Base-by-base conservation (phyloP, 2,797 vertebrate genomes). In the Bryconaethiops microstoma region DNA sequence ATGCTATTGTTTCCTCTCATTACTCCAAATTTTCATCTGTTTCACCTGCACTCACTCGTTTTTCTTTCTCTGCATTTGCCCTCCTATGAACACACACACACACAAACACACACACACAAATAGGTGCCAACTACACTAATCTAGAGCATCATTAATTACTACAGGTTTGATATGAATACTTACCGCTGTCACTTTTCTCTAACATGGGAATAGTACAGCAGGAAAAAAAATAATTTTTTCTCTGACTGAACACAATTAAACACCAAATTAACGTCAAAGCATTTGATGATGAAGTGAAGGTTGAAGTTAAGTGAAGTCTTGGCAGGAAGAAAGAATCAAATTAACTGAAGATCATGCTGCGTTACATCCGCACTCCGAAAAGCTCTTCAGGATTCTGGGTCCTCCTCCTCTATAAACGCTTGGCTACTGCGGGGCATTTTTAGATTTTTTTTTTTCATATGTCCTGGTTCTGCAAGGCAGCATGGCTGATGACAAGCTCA, bases 401-500 rank as follows among this genome's bases (percentile, higher is more conserved):
- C 29, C 62, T 35, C 13, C 62, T 64, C 39, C 39, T 12, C 65
- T 45, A 7, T 45, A 40, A 68, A 68, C 7, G 19, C 65, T 39
- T 45, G 35, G 19, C 2, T 45, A 4, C 39, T 68, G 65, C 40
- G 7, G 62, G 62, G 62, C 62, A 64, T 35, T 64, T 39, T 17
- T 13, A 35, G 7, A 35, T 17, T 64, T 63, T 35, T 64, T 63
- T 59, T 60, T 23, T 60, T n/a, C 62, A 64, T 39, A 64, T 64
- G 29, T 12, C 14, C 1, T 91, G 90, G 85, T 86, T 83, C 83
- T 90, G 86, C 91, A 88, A 91, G 87, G 84, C 54, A 80, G 72
- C 45, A 25, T 77, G 25, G 52, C 83, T 84, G 86, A 85, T 91
- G 93, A 91, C 91, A 92, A 89, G 90, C 91, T 91, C 92, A 90